These are phyloP conservation scores for Bettongia penicillata DNA, from an alignment of 2,113 vertebrate genomes.

Conservation along the genomic window DNA sequence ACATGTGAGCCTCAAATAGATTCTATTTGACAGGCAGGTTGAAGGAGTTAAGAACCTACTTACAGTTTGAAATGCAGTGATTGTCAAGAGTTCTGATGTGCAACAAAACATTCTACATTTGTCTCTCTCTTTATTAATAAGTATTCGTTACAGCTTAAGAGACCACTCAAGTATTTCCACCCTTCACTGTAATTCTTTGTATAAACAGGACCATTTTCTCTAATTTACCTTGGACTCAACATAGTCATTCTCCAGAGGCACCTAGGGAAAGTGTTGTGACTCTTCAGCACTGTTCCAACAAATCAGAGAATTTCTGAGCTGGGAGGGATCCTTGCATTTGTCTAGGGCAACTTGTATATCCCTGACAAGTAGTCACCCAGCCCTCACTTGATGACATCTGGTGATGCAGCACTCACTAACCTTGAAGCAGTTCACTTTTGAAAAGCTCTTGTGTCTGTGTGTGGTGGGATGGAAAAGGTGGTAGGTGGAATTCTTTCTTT, in stretches of 20 bases:
- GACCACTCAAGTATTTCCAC: constrained; percentile 78
- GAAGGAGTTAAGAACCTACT: constrained; percentile 71
- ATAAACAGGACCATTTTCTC: constrained; percentile 79
- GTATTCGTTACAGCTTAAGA: constrained; percentile 77
- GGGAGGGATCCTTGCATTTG: background rate
- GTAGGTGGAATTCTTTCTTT: background rate
- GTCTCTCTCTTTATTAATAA: constrained; percentile 72
- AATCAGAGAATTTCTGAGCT: background rate
- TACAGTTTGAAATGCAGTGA: constrained; percentile 82
- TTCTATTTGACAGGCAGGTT: constrained; percentile 67
- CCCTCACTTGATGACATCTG: background rate
- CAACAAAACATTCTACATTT: constrained; percentile 40
- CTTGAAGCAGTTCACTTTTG: background rate
- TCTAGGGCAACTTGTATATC: background rate
- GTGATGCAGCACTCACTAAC: background rate
- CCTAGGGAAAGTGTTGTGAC: constrained; percentile 81
- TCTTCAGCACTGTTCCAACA: constrained; percentile 57
- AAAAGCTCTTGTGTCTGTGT: background rate
- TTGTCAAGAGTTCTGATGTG: constrained; percentile 78
- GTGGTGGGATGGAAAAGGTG: background rate
- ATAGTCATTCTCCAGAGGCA: constrained; percentile 53
- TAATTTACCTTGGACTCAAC: constrained; percentile 69
- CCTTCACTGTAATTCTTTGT: constrained; percentile 79
- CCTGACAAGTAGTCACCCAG: background rate
- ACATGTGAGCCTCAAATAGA: constrained; percentile 27